Percentiles rank a stretch among this genome's conserved stretches.
These are phyloP conservation scores for Cecropterus lyciades DNA, from an alignment of 1,140 invertebrate genomes.

Conservation along the genomic window DNA sequence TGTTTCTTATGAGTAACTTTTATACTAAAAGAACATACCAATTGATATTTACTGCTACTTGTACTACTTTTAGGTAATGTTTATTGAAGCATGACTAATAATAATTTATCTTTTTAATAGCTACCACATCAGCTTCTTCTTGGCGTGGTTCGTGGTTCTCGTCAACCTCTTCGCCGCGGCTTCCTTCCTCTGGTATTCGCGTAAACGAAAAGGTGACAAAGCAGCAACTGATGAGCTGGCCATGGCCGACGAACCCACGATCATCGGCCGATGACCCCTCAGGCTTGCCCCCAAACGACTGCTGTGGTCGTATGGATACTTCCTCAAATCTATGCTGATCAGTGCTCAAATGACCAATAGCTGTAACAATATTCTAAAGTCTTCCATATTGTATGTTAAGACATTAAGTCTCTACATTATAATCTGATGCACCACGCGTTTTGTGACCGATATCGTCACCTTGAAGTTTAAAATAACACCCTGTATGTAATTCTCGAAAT, in stretches of 20 bases:
- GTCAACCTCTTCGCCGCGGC: slow-evolving; percentile 89
- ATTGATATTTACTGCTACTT: too few species aligned
- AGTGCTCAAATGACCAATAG: slow-evolving; percentile 81
- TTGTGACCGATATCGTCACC: slow-evolving; percentile 46
- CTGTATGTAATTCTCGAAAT: slow-evolving; percentile 43
- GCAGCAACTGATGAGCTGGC: slow-evolving; percentile 91
- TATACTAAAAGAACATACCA: too few species aligned
- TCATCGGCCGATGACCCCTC: slow-evolving; percentile 89
- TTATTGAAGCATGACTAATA: too few species aligned
- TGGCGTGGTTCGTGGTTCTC: slow-evolving; percentile 92
- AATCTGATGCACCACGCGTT: slow-evolving; percentile 35
- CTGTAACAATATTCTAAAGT: slow-evolving; percentile 63
- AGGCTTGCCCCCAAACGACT: slow-evolving; percentile 43
- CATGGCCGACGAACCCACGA: slow-evolving; percentile 93
- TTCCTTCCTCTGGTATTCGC: slow-evolving; percentile 91
- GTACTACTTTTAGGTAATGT: too few species aligned
- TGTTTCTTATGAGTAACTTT: too few species aligned
- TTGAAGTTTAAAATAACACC: slow-evolving; percentile 39
- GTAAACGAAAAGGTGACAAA: slow-evolving; percentile 93
- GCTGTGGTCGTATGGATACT: slow-evolving; percentile 48
- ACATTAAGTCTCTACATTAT: slow-evolving; percentile 37
- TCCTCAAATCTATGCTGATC: slow-evolving; percentile 71
- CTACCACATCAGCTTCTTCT: slow-evolving; percentile 90
- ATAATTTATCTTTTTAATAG: slow-evolving; percentile 52
- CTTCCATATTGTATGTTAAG: slow-evolving; percentile 66